Base-by-base conservation (phyloP, 2,888 invertebrate genomes). In the Acanthosepion pharaonis region DNA sequence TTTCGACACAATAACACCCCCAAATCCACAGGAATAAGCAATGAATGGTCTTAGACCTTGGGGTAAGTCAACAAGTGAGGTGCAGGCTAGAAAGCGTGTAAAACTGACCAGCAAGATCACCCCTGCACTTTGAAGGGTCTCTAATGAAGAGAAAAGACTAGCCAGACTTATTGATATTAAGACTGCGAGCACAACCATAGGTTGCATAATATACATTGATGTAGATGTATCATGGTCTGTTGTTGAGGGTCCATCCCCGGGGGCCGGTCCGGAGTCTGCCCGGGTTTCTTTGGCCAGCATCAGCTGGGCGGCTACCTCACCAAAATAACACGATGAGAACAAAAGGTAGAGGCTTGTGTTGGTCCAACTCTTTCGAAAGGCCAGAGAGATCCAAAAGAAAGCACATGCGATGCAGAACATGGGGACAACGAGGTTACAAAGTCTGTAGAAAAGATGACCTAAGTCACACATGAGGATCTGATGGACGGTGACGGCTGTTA, bases 351-450 rank as follows among this genome's bases (percentile, higher is more conserved):
- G 96, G 96, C 97, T 97, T 28, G 97, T 97, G 64, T 96, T 96
- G 95, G 96, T 97, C 97, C 97, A 97, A 23, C 97, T 96, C 94
- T 97, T 96, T 91, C 97, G 96, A 91, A 97, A 96, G 95, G 96
- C 97, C 92, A 97, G 95, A 5, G 97, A 96, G 93, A 97, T 95
- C 97, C 97, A 97, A 95, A 96, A 97, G 95, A 97, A 97, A 94
- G 96, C 96, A 96, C 97, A 97, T 33, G 96, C 95, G 48, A 97
- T 96, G 95, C 97, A 96, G 96, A 97, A 97, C 95, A 97, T 96
- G 28, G 97, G 97, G 53, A 97, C 97, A 55, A 97, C 93, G 9
- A 97, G 95, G 42, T 96, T 96, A 95, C 97, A 97, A 94, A 97
- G 94, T 94, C 96, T 95, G 59, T 97, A 97, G 95, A 97, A 97